phyloP scores from a whole-genome alignment of 2,888 invertebrate genomes.

The Hydraecia micacea region DNA sequence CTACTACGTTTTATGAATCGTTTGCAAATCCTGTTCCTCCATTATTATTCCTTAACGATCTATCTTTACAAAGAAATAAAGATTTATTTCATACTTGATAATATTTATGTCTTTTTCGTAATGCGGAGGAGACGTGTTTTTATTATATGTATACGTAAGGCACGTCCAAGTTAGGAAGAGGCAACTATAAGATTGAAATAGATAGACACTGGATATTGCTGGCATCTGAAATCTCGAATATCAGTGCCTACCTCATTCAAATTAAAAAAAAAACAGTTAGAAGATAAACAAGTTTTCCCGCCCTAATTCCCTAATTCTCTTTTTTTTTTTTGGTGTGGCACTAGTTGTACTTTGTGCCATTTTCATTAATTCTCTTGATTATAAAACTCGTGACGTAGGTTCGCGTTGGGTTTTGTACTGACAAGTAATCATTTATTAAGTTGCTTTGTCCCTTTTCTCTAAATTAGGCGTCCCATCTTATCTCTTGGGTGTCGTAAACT shows the following conservation, averaged over 20 bases:
- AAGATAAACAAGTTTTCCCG: background rate
- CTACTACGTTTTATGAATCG: background rate
- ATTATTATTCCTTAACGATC: background rate
- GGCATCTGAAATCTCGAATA: background rate
- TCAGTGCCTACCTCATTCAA: background rate
- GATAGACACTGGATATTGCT: background rate
- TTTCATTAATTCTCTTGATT: background rate
- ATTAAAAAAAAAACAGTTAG: background rate
- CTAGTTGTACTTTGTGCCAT: too few relatives aligned
- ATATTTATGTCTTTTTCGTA: conserved; percentile 3
- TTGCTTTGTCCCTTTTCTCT: background rate
- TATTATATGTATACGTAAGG: background rate
- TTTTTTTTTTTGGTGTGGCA: too few relatives aligned
- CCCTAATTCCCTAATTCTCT: background rate
- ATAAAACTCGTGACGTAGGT: background rate
- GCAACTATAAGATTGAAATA: background rate
- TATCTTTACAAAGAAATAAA: conserved; percentile 2
- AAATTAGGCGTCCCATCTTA: conserved; percentile 23
- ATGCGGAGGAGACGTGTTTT: background rate
- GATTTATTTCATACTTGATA: conserved; percentile 4
- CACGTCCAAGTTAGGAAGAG: background rate
- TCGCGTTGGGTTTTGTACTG: background rate
- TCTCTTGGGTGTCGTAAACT: conserved; percentile 23
- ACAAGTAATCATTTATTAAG: conserved; percentile 7
- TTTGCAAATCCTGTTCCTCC: background rate